phyloP scores from a whole-genome alignment of 2,888 invertebrate genomes.

The Pristionchus entomophagus region DNA sequence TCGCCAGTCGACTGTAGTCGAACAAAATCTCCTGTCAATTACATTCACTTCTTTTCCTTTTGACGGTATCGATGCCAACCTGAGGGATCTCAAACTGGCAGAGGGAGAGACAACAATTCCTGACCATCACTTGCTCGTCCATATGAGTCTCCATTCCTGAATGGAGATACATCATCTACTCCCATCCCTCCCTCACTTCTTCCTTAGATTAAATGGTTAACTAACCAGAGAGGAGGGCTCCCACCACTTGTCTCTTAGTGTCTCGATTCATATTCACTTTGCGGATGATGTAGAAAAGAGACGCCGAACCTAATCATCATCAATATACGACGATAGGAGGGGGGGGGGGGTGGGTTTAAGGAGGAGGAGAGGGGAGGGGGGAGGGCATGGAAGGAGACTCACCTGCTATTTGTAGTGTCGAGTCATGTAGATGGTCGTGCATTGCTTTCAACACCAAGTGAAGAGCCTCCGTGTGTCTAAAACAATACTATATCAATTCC shows the following conservation, averaged over 20 bases:
- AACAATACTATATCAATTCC: neutral
- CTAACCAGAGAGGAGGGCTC: constrained; percentile 67
- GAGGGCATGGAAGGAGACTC: neutral
- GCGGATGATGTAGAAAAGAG: constrained; percentile 67
- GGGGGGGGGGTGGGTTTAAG: too few species aligned
- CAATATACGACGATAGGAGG: too few species aligned
- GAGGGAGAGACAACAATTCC: constrained; percentile 93
- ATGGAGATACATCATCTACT: neutral
- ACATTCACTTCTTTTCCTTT: too few species aligned
- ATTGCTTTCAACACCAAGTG: constrained; percentile 88
- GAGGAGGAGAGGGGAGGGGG: neutral
- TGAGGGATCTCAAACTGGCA: constrained; percentile 95
- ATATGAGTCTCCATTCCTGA: constrained; percentile 73
- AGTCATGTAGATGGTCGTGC: constrained; percentile 88
- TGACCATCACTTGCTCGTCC: constrained; percentile 84
- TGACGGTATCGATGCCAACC: constrained; percentile 84
- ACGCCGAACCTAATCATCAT: constrained; percentile 59
- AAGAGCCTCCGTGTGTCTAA: constrained; percentile 71
- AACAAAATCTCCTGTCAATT: too few species aligned
- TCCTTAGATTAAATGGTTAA: too few species aligned
- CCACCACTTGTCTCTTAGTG: constrained; percentile 70
- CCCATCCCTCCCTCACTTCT: neutral
- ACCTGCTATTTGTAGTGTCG: constrained; percentile 89
- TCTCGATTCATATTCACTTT: constrained; percentile 69
- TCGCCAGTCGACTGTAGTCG: constrained; percentile 68